phyloP scores from a whole-genome alignment of 2,797 vertebrate genomes.

The Sciurus vulgaris region DNA sequence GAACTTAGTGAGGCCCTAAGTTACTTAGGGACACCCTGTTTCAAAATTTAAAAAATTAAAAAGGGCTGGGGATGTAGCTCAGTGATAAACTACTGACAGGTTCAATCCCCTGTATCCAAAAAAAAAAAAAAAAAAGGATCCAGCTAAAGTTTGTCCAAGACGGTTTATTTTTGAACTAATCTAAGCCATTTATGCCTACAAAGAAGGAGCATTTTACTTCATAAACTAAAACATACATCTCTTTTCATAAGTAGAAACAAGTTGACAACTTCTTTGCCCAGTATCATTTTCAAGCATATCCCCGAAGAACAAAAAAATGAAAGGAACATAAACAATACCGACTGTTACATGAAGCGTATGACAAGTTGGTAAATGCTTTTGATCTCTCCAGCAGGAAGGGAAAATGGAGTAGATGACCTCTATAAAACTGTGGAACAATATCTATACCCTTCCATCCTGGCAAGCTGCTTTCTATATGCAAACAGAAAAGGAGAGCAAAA shows the following conservation, averaged over 20 bases:
- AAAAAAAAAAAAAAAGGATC: background rate
- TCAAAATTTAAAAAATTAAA: too few species aligned
- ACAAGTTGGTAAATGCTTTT: conserved; percentile 68
- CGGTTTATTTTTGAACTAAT: background rate
- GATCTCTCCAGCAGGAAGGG: conserved; percentile 28
- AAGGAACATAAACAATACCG: conserved; percentile 51
- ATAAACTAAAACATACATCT: background rate
- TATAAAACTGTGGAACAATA: conserved; percentile 33
- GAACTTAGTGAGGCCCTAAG: too few species aligned
- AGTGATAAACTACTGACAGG: too few species aligned
- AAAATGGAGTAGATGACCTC: conserved; percentile 53
- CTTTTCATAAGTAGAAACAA: conserved; percentile 65
- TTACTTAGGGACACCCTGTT: too few species aligned
- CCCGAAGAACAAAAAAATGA: background rate
- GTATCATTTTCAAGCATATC: conserved; percentile 56
- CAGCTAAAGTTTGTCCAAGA: background rate
- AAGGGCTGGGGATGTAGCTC: too few species aligned
- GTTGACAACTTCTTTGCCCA: conserved; percentile 15
- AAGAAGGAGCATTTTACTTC: conserved; percentile 32
- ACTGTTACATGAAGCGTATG: conserved; percentile 66
- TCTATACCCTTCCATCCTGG: background rate
- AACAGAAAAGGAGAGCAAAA: conserved; percentile 53
- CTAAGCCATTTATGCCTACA: background rate
- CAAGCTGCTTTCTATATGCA: background rate
- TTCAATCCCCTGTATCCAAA: too few species aligned